Conservation (phyloP, 2,113 vertebrate genomes). For the Chlorodrepanis virens region DNA sequence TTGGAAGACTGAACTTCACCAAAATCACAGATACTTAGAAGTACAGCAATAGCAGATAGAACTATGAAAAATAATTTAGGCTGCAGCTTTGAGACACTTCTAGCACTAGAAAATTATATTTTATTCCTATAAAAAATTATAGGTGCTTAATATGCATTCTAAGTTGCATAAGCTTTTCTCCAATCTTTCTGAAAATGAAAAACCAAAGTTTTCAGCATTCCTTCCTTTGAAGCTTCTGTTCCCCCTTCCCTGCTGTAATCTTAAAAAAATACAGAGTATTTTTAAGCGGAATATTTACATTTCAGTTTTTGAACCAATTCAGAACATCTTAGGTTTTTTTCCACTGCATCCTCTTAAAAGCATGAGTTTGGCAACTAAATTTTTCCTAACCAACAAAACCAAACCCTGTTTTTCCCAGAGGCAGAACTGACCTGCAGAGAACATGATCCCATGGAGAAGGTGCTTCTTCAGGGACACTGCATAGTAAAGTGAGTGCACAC, state of each 20-base stretch:
- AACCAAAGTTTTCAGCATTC: neutral
- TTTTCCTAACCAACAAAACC: neutral
- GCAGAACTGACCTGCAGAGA: neutral
- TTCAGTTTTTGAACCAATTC: neutral
- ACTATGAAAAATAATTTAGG: neutral
- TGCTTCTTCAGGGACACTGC: neutral
- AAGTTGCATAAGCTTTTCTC: neutral
- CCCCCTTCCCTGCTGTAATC: neutral
- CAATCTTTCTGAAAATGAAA: neutral
- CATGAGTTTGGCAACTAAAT: neutral
- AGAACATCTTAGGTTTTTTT: neutral
- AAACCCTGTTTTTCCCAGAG: neutral
- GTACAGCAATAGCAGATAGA: neutral
- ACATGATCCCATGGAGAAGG: neutral
- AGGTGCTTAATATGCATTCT: neutral
- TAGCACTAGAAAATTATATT: neutral
- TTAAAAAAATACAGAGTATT: neutral
- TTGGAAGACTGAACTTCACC: neutral
- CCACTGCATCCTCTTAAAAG: neutral
- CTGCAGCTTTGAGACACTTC: neutral
- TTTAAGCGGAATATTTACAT: neutral
- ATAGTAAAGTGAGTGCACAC: neutral
- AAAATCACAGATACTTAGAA: neutral
- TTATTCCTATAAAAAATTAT: neutral
- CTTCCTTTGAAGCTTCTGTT: neutral